Base-by-base conservation (phyloP, 2,888 invertebrate species). In the Tachystola acroxantha region DNA sequence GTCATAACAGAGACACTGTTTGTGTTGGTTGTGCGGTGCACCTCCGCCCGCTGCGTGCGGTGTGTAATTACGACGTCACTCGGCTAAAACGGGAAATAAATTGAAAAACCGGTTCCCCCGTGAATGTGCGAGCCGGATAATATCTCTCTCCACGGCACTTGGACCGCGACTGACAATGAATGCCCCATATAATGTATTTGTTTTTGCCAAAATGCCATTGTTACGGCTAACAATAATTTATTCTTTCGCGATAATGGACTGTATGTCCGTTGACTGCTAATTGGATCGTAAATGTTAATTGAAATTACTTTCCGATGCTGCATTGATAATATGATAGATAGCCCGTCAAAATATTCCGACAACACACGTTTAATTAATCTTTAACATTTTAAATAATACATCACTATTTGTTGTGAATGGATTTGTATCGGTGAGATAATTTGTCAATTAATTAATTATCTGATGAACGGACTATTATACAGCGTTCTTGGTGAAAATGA, bases 51-150 rank as follows among this genome's bases (percentile, higher is more conserved):
- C 27, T 11, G 57, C 67, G 52, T 55, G 56, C 62, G 60, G 58
- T 57, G 55, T 60, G 73, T 78, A 79, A 84, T 81, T 79, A 81
- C 75, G 68, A 65, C 74, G 66, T 74, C 78, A 77, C 67, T 76
- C 69, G 64, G 68, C 69, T 75, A 77, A 80, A 82, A 78, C 76
- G 71, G 63, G 63, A 76, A 78, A 84, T 81, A 78, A 82, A 84
- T 81, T 82, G 78, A 81, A 82, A 81, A 81, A 72, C 72, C 73
- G 61, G 64, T 67, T 71, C 65, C 65, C 35, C 69, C 64, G 71
- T 72, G 68, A 77, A 79, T 77, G 77, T 74, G 56, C 58, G 64
- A 61, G 64, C 63, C 64, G 65, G 73, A 72, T 73, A 73, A 78
- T 75, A 74, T 75, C 68, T 76, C 68, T 69, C 69, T 75, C 63